Base-by-base conservation (phyloP, 1,140 invertebrate species). In the Helicoverpa armigera region DNA sequence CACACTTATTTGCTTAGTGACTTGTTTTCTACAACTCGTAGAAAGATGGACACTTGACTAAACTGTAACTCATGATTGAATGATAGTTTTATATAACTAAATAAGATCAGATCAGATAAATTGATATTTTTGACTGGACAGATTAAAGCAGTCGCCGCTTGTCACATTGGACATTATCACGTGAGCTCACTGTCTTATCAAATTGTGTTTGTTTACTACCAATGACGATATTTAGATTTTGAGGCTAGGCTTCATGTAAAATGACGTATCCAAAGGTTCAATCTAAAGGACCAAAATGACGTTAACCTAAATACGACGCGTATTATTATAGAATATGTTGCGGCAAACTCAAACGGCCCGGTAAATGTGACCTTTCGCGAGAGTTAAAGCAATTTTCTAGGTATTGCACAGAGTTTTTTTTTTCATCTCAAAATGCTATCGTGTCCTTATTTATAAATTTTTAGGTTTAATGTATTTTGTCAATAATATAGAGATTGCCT, bases 41-140 rank as follows among this genome's bases (percentile, higher is more conserved):
- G 9, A 16, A 9, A 31, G 31, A 13, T 48, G 31, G 35, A 16
- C 73, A 75, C 73, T 77, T n/a, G 60, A 18, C n/a, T 18, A 51
- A 43, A 43, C 11, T 31, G n/a, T 13, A n/a, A 67, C 23, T 14
- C 2, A 16, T 29, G 60, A 53, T 35, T 35, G 61, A 65, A 77
- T 53, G 50, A 35, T 77, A 14, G 43, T 53, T 54, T 53, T 16
- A 65, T 53, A 53, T 12, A 65, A 67, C 1, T 12, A 31, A 35
- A 60, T 69, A 73, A 79, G 75, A 23, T 79, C 69, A 69, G 61
- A 58, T 75, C n/a, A 56, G 58, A 60, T 73, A 63, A 78, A 79
- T 70, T 75, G 81, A 82, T 82, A 82, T 63, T 48, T 67, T 58
- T 58, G 56, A 65, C 43, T 31, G 73, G 77, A 83, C 77, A 80